A percentile compares a stretch with the other conserved stretches of the same genome.
Evolutionary conservation across 2,797 vertebrate species (phyloP).

Genomic region (Sternotherus odoratus): DNA sequence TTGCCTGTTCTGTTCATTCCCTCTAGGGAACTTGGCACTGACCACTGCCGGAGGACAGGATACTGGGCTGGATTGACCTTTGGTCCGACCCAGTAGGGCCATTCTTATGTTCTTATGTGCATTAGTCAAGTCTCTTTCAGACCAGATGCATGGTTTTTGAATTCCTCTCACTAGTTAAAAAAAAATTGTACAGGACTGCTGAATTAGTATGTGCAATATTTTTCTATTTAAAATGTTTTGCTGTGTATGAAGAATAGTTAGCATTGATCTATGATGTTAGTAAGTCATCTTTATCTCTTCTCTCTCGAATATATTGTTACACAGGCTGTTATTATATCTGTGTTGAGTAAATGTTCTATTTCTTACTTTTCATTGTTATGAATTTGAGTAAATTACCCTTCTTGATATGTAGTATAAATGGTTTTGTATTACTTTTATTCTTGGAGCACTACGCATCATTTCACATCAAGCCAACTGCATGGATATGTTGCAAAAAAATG

Average conservation of each 20-base stretch:
- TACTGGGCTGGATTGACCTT: no score
- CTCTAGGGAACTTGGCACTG: no score
- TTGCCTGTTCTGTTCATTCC: no score
- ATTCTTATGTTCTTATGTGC: no score
- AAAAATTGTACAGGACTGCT: background rate
- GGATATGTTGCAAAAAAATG: background rate
- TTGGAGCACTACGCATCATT: conserved; percentile 30
- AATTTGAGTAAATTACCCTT: conserved; percentile 46
- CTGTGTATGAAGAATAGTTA: background rate
- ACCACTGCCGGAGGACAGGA: no score
- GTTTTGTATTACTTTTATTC: conserved; percentile 48
- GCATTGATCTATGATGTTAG: background rate
- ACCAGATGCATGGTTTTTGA: background rate
- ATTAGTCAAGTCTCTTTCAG: background rate
- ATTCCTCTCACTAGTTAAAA: background rate
- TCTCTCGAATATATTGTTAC: background rate
- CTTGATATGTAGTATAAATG: conserved; percentile 11
- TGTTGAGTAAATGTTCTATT: conserved; percentile 21
- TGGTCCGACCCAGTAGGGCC: no score
- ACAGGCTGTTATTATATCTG: background rate
- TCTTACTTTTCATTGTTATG: conserved; percentile 27
- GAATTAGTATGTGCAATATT: background rate
- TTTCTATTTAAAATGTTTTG: conserved; percentile 5
- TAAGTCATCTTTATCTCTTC: background rate
- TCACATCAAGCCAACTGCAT: conserved; percentile 40